Conservation (phyloP, 1,140 invertebrate genomes). For the Charaxes varanes region DNA sequence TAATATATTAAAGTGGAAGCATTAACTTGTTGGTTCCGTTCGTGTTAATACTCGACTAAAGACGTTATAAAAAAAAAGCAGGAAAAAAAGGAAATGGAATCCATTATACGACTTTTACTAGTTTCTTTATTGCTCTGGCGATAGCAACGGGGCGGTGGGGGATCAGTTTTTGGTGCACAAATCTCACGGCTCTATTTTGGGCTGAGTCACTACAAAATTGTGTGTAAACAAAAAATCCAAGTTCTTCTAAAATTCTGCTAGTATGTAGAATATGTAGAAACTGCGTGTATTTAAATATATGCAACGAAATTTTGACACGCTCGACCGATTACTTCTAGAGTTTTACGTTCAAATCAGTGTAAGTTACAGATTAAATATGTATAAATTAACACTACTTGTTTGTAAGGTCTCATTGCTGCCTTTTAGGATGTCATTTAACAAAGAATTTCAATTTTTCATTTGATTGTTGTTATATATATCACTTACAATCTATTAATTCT, state of each 20-base stretch:
- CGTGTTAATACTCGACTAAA: constrained; percentile 13
- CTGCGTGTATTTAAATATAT: constrained; percentile 6
- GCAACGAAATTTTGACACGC: constrained; percentile 16
- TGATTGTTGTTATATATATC: too few relatives aligned
- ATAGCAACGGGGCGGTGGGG: constrained; percentile 41
- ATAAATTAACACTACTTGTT: too few relatives aligned
- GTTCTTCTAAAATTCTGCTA: constrained; percentile 25
- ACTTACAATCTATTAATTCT: too few relatives aligned
- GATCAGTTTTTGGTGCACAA: constrained; percentile 40
- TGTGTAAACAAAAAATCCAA: constrained; percentile 26
- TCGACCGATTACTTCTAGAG: too few relatives aligned
- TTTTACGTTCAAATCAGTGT: too few relatives aligned
- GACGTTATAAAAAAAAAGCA: constrained; percentile 22
- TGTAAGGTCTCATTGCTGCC: too few relatives aligned
- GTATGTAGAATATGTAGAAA: background rate
- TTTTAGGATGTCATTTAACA: constrained; percentile 22
- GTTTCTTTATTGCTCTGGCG: constrained; percentile 46
- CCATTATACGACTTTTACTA: constrained; percentile 50
- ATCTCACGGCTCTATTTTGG: constrained; percentile 17
- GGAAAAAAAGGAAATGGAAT: constrained; percentile 38
- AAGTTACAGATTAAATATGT: too few relatives aligned
- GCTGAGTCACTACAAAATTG: constrained; percentile 29
- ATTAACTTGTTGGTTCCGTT: constrained; percentile 8
- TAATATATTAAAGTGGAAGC: constrained; percentile 3
- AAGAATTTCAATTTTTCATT: constrained; percentile 27